Evolutionary conservation across 2,888 invertebrate genomes (phyloP).

Genomic region (Diloba caeruleocephala): DNA sequence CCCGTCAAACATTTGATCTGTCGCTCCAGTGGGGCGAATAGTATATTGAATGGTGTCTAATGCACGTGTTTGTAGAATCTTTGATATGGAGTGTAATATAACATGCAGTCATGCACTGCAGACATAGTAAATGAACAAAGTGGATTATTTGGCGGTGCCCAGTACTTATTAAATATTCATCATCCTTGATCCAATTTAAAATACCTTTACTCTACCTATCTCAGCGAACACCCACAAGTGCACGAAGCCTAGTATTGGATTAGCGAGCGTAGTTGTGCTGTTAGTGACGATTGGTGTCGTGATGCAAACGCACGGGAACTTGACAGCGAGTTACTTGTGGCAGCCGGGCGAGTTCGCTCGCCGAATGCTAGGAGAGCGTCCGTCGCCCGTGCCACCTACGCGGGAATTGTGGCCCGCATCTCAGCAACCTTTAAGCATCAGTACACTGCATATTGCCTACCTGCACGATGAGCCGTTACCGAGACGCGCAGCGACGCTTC

Average conservation of each 20-base stretch:
- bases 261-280: constrained; percentile 71
- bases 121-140: constrained; percentile 19
- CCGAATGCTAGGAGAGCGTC: constrained; percentile 82
- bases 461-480: constrained; percentile 76
- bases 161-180: constrained; percentile 66
- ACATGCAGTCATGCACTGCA: constrained; percentile 4
- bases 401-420: constrained; percentile 81
- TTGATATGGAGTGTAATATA: no score
- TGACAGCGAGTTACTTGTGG: constrained; percentile 85
- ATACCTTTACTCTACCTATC: constrained; percentile 68
- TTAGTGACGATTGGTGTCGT: constrained; percentile 75
- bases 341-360: constrained; percentile 85
- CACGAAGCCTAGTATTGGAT: constrained; percentile 82
- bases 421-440: constrained; percentile 80
- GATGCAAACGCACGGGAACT: constrained; percentile 85
- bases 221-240: constrained; percentile 82
- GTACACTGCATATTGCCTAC: constrained; percentile 83
- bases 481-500: constrained; percentile 74
- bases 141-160: constrained; percentile 37
- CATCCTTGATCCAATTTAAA: constrained; percentile 77
- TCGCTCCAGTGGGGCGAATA: no score
- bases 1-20: no score
- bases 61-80: no score
- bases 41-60: no score
- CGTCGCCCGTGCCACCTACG: constrained; percentile 82